These are phyloP conservation scores for Alethe castanea DNA, from an alignment of 2,113 vertebrate genomes.

Conservation along the genomic window DNA sequence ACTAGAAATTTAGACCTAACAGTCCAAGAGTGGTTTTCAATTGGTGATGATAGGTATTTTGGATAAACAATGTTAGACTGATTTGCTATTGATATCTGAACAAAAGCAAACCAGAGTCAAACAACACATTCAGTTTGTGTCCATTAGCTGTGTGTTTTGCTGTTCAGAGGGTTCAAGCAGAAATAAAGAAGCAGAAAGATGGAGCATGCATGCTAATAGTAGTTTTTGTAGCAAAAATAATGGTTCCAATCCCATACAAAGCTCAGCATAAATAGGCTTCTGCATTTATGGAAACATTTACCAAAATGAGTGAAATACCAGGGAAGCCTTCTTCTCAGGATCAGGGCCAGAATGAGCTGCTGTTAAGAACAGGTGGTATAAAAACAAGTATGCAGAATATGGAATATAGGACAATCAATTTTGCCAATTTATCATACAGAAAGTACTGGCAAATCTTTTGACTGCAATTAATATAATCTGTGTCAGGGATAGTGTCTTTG, in stretches of 20 bases:
- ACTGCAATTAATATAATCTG: not conserved
- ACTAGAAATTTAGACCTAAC: not conserved
- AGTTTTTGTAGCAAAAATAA: not conserved
- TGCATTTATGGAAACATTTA: not conserved
- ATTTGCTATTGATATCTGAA: not conserved
- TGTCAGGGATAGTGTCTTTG: not conserved
- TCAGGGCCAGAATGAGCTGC: not conserved
- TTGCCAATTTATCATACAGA: not conserved
- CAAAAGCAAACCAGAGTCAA: not conserved
- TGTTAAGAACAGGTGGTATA: not conserved
- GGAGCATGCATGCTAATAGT: not conserved
- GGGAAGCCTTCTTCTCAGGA: not conserved
- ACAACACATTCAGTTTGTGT: not conserved
- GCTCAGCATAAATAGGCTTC: not conserved
- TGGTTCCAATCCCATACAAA: not conserved
- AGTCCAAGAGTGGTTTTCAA: not conserved
- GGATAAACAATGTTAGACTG: not conserved
- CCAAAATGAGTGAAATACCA: not conserved
- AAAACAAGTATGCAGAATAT: not conserved
- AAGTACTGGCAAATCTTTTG: not conserved
- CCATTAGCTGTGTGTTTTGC: not conserved
- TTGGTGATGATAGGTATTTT: not conserved
- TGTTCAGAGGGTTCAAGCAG: not conserved
- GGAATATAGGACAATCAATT: not conserved
- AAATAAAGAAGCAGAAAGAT: not conserved